Evolutionary conservation across 64 coral and sea anemone genomes (phyloP).

Genomic region (Actinia tenebrosa): DNA sequence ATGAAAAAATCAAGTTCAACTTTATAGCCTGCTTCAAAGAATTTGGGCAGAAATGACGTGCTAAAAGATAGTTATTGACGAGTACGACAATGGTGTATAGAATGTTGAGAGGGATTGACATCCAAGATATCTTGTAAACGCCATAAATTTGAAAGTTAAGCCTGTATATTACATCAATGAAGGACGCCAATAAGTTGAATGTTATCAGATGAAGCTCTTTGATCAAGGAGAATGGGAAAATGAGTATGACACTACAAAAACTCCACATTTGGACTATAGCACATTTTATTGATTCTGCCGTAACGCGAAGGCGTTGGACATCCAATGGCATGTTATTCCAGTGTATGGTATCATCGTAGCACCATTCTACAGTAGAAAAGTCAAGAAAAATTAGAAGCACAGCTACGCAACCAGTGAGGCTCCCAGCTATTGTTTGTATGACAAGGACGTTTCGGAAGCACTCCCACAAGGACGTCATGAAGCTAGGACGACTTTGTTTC

Average conservation of each 20-base stretch:
- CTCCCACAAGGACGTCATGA: not conserved
- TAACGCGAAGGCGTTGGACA: slow-evolving; percentile 62
- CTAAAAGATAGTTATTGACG: slow-evolving; percentile 36
- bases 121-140: slow-evolving; percentile 66
- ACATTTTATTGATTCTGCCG: slow-evolving; percentile 46
- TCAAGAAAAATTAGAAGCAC: slow-evolving; percentile 39
- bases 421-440: slow-evolving; percentile 45
- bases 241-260: slow-evolving; percentile 41
- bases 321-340: slow-evolving; percentile 56
- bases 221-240: slow-evolving; percentile 56
- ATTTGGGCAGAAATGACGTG: slow-evolving; percentile 12
- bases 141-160: slow-evolving; percentile 66
- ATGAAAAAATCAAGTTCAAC: slow-evolving; percentile 32
- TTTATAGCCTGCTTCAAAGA: not conserved
- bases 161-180: slow-evolving; percentile 56
- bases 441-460: slow-evolving; percentile 50
- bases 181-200: slow-evolving; percentile 59
- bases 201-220: slow-evolving; percentile 55
- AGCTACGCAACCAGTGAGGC: slow-evolving; percentile 24
- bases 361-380: slow-evolving; percentile 51
- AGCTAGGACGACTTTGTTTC: not conserved
- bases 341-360: slow-evolving; percentile 36
- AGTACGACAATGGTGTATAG: slow-evolving; percentile 34
- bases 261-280: slow-evolving; percentile 73
- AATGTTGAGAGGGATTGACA: slow-evolving; percentile 61